These are phyloP conservation scores for Melanotus villosus DNA, from an alignment of 2,888 invertebrate genomes.

Conservation along the genomic window DNA sequence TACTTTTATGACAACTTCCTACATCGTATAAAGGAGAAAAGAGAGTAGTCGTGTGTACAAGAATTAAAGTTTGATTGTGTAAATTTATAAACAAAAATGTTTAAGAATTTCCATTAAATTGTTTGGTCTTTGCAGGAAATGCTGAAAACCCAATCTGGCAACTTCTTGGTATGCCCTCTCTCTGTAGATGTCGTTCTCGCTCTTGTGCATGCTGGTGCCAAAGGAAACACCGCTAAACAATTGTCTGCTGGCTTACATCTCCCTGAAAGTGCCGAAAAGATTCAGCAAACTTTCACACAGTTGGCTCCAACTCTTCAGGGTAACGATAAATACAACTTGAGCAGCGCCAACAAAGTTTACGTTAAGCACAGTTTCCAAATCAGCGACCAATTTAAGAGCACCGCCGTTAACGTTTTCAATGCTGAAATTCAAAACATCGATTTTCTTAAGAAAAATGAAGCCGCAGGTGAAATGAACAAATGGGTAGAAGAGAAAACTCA, in stretches of 20 bases:
- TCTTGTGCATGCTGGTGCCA: slow-evolving; percentile 60
- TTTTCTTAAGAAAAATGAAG: slow-evolving; percentile 46
- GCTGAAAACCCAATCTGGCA: slow-evolving; percentile 47
- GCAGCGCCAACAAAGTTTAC: slow-evolving; percentile 73
- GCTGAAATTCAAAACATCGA: slow-evolving; percentile 71
- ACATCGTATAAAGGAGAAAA: too few species aligned
- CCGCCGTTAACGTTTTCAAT: slow-evolving; percentile 74
- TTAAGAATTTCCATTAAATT: too few species aligned
- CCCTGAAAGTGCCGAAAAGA: slow-evolving; percentile 43
- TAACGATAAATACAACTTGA: slow-evolving; percentile 53
- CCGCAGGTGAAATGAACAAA: slow-evolving; percentile 60
- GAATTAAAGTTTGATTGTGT: too few species aligned
- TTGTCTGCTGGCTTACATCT: slow-evolving; percentile 49
- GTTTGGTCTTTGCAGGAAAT: slow-evolving; percentile 52
- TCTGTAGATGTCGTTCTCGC: slow-evolving; percentile 62
- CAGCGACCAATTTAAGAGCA: slow-evolving; percentile 70
- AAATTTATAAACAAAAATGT: too few species aligned
- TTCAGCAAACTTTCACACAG: slow-evolving; percentile 43
- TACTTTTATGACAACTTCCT: too few species aligned
- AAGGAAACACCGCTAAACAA: slow-evolving; percentile 59
- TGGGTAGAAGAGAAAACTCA: slow-evolving; percentile 59
- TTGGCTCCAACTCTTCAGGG: slow-evolving; percentile 51
- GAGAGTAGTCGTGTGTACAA: too few species aligned
- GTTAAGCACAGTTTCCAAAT: slow-evolving; percentile 71
- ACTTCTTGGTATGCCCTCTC: slow-evolving; percentile 62